Percentiles rank a stretch among this genome's conserved stretches.
Evolutionary conservation across 2,797 vertebrate genomes (phyloP).

Genomic region (Trachurus trachurus): DNA sequence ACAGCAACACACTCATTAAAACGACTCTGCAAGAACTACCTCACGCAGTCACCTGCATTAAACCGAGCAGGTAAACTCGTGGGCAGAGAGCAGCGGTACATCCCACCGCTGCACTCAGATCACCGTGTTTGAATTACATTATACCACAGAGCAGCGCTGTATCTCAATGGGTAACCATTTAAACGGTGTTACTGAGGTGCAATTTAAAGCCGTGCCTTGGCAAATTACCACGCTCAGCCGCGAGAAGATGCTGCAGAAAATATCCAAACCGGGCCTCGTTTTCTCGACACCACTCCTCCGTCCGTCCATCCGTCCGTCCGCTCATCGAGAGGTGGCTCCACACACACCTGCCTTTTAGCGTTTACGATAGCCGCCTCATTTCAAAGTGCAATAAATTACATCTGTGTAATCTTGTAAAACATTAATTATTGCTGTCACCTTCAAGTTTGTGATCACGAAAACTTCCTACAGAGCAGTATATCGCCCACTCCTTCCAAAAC

Average conservation of each 20-base stretch:
- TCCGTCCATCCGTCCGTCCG: not conserved
- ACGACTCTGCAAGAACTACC: slow-evolving; percentile 50
- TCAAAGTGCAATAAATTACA: slow-evolving; percentile 74
- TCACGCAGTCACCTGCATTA: slow-evolving; percentile 65
- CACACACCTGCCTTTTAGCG: slow-evolving; percentile 51
- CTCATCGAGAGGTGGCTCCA: slow-evolving; percentile 62
- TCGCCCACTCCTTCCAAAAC: slow-evolving; percentile 42
- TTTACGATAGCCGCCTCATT: slow-evolving; percentile 69
- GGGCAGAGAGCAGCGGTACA: slow-evolving; percentile 51
- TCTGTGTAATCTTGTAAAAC: slow-evolving; percentile 78
- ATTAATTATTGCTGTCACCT: slow-evolving; percentile 76
- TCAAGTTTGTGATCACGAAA: slow-evolving; percentile 66
- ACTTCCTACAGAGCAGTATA: slow-evolving; percentile 44
- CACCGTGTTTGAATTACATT: slow-evolving; percentile 66
- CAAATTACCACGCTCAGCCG: slow-evolving; percentile 49
- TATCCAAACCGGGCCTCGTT: slow-evolving; percentile 48
- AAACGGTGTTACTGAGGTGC: slow-evolving; percentile 57
- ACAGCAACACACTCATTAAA: slow-evolving; percentile 61
- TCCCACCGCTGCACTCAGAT: slow-evolving; percentile 64
- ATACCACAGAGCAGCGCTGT: slow-evolving; percentile 42
- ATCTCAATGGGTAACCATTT: slow-evolving; percentile 63
- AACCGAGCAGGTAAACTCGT: slow-evolving; percentile 52
- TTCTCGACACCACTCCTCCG: slow-evolving; percentile 11
- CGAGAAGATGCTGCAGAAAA: slow-evolving; percentile 37
- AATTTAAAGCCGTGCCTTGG: slow-evolving; percentile 52